phyloP scores from a whole-genome alignment of 2,113 vertebrate genomes.

The Nothocercus julius region DNA sequence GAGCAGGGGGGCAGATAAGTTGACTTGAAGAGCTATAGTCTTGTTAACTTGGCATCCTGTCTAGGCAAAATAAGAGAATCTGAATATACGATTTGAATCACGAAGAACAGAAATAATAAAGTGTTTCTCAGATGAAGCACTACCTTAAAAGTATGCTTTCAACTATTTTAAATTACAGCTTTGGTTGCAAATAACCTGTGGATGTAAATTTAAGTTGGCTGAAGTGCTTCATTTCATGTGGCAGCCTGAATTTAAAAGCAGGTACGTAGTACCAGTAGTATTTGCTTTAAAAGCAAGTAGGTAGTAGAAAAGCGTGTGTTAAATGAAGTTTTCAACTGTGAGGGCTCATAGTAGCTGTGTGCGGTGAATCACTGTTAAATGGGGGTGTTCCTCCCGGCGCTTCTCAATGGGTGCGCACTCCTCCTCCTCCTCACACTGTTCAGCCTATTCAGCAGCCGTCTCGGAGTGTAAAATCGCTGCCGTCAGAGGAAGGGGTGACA shows the following conservation, averaged over 20 bases:
- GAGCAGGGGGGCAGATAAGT: background rate
- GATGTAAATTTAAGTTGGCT: accelerated
- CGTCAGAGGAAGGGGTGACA: no score
- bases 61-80: background rate
- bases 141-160: background rate
- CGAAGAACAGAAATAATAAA: background rate
- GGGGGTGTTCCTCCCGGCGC: background rate
- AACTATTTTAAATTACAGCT: background rate
- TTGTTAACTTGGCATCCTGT: background rate
- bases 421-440: background rate
- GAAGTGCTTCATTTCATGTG: background rate
- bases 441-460: background rate
- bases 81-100: accelerated
- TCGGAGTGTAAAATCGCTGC: background rate
- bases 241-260: background rate
- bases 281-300: no score
- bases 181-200: background rate
- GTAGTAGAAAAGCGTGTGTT: accelerated
- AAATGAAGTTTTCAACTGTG: background rate
- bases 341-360: background rate
- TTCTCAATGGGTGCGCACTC: background rate
- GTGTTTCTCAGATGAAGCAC: background rate
- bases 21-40: background rate
- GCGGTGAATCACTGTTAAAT: background rate
- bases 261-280: no score